These are phyloP conservation scores for Pseudoatta argentina DNA, from an alignment of 1,140 invertebrate genomes.

Conservation along the genomic window DNA sequence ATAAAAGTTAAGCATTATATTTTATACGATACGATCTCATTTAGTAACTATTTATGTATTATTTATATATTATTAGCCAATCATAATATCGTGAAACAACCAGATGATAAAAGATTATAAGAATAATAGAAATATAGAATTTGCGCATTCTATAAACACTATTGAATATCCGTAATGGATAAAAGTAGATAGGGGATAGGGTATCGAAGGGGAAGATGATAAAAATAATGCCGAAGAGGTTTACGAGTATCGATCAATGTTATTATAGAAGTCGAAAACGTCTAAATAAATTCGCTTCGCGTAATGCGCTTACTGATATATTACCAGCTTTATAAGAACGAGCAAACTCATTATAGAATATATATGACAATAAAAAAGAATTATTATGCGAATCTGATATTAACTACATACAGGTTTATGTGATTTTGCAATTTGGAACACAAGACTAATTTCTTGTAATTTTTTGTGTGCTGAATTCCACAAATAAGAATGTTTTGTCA, in stretches of 20 bases:
- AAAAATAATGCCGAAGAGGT: constrained; percentile 2
- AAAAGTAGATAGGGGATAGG: neutral
- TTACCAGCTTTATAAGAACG: constrained; percentile 38
- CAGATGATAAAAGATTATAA: neutral
- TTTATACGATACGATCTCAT: neutral
- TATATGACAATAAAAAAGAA: constrained; percentile 33
- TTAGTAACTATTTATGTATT: constrained; percentile 5
- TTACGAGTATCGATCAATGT: constrained; percentile 40
- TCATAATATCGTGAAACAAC: neutral
- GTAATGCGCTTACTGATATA: constrained; percentile 31
- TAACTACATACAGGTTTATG: neutral
- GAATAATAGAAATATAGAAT: constrained; percentile 10
- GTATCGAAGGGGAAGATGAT: neutral
- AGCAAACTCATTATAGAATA: constrained; percentile 22
- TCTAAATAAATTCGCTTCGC: constrained; percentile 43
- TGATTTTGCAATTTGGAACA: no score
- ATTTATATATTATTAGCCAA: neutral
- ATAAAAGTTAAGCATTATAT: neutral
- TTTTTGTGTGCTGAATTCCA: no score
- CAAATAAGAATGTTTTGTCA: no score
- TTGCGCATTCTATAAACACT: neutral
- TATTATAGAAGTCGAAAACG: constrained; percentile 21
- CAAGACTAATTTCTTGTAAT: no score
- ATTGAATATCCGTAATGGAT: constrained; percentile 25
- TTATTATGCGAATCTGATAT: constrained; percentile 4